Evolutionary conservation across 2,113 vertebrate genomes (phyloP), one percentile per base, ranked within the genome.

Genomic region (Delphinus delphis): DNA sequence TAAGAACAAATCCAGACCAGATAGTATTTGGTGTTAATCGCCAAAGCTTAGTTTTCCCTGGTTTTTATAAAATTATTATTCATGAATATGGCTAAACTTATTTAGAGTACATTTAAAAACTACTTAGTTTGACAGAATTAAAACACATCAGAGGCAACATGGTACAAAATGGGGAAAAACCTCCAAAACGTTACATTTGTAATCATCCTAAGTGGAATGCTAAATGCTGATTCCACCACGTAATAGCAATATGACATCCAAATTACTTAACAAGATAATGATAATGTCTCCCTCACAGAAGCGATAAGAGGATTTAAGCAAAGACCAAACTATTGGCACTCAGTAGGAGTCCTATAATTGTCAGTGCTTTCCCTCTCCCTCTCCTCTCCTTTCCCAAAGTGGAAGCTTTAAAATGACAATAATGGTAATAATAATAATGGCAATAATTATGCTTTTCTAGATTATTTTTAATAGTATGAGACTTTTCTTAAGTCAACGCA

Each of bases 81-180:
- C 53, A 92, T 31, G n/a, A 83, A 88, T 91, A 50, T 55, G 15
- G 47, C 44, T 77, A 90, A 95, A 80, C 5, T 88, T 82, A 82
- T 70, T 88, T 68, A 91, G 33, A 95, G 62, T 50, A 33, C 26
- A 97, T 68, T 96, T 81, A 50, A 93, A 92, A 97, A 90, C 68
- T 41, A 91, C 23, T 94, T 90, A 81, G 41, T 67, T 86, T 95
- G 55, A 91, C 25, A 93, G 44, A 90, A 97, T 96, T 98, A 94
- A 95, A 70, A 89, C 12, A 95, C 84, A 83, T 90, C 60, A 88
- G 63, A 94, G 23, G 20, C n/a, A 79, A 26, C 63, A 90, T 28
- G 33, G 41, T 67, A 92, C 9, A 84, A 26, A 80, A 92, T 2
- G 8, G 12, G 33, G 41, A 18, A 33, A 65, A 60, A 55, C 20